Base-by-base conservation (phyloP, 2,113 vertebrate species). In the Callocephalon fimbriatum region DNA sequence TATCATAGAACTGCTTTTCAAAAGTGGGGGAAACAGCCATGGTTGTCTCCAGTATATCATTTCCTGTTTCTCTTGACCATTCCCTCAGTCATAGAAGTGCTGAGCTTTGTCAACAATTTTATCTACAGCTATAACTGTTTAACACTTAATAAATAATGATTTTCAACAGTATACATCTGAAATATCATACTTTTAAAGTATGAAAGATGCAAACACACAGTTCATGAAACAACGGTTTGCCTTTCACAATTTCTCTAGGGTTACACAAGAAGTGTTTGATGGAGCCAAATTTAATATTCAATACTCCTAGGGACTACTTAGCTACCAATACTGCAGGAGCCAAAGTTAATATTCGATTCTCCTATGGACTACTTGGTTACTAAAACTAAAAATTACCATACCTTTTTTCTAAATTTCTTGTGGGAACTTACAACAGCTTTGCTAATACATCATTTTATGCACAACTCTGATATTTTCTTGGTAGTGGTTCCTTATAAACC, bases 1-100 rank as follows among this genome's bases (percentile, higher is more conserved):
- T 79, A n/a, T 6, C 6, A 73, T 7, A 26, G 12, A 88, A 63
- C 21, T 86, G 6, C 8, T 70, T 90, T 77, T 77, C 65, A 71
- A 21, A 0, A 4, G 19, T 5, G 4, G 12, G 6, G 44, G n/a
- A 56, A 77, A 77, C 23, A 90, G 7, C 6, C 2, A 1, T 42
- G 29, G 7, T 2, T 90, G 8, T 50, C 11, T 86, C 26, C 19
- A 50, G 4, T 26, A 25, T 21, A 35, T n/a, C 1, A 66, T 47
- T 44, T 71, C 81, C 27, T 58, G 4, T 31, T 85, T 87, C 21
- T 77, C 38, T 74, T 78, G 22, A 25, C 54, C 37, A 29, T 71
- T 65, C 3, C 3, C 6, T 8, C 31, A 32, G 22, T 48, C 29
- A 68, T 5, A 86, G 20, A 80, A 86, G 51, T 31, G 21, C 3